Percentiles rank a stretch among this genome's conserved stretches.
Evolutionary conservation across 2,888 invertebrate genomes (phyloP).

Genomic region (Ophonus ardosiacus): DNA sequence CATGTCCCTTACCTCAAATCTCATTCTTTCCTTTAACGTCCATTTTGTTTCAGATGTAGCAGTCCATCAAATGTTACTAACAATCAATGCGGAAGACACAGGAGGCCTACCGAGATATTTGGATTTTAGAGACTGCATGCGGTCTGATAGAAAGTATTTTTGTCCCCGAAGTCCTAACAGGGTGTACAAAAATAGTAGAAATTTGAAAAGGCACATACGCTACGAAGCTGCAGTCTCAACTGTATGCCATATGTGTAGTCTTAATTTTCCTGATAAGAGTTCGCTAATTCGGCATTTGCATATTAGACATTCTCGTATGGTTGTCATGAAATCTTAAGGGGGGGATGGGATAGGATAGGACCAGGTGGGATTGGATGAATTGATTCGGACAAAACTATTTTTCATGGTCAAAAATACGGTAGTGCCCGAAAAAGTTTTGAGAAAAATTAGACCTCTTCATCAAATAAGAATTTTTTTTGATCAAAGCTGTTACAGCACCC

Average conservation of each 20-base stretch:
- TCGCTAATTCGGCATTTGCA: conserved; percentile 59
- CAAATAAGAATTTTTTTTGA: too few relatives aligned
- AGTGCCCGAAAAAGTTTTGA: too few relatives aligned
- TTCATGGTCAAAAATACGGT: too few relatives aligned
- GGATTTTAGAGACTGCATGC: conserved; percentile 58
- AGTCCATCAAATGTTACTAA: conserved; percentile 47
- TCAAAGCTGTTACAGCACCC: too few relatives aligned
- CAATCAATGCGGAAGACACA: conserved; percentile 52
- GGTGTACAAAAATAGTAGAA: conserved; percentile 62
- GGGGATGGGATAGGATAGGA: neutral
- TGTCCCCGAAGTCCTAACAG: conserved; percentile 60
- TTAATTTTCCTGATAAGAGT: conserved; percentile 56
- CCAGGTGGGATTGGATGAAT: neutral
- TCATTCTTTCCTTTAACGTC: neutral
- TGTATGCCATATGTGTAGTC: conserved; percentile 57
- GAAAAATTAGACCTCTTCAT: too few relatives aligned
- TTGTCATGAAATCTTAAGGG: conserved; percentile 57
- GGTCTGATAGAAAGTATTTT: conserved; percentile 57
- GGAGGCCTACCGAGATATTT: conserved; percentile 58
- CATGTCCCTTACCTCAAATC: neutral
- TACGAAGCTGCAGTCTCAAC: conserved; percentile 59
- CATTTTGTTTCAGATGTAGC: conserved; percentile 40
- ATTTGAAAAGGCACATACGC: conserved; percentile 61
- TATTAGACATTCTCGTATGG: conserved; percentile 60
- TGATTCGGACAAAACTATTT: neutral